Percentiles rank a stretch among this genome's conserved stretches.
Evolutionary conservation across 2,113 vertebrate genomes (phyloP).

Genomic region (Tragelaphus strepsiceros): DNA sequence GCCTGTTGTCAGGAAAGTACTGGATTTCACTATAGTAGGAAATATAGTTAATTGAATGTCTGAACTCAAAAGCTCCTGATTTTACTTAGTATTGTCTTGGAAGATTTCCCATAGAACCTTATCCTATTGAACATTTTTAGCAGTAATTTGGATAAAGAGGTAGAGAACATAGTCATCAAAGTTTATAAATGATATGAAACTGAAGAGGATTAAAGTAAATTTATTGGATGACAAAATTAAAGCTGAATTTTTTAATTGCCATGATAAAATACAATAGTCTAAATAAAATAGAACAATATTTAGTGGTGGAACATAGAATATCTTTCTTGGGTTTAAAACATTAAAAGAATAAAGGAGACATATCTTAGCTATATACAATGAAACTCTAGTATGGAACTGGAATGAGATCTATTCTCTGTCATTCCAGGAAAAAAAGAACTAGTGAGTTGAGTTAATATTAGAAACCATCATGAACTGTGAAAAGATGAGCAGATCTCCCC

Average conservation of each 20-base stretch:
- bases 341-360: not conserved
- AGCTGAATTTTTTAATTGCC: not conserved
- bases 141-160: not conserved
- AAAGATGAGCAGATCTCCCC: not conserved
- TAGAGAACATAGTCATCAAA: not conserved
- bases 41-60: not conserved
- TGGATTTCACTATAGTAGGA: not conserved
- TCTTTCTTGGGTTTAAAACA: not conserved
- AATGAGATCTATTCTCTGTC: not conserved
- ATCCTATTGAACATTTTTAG: not conserved
- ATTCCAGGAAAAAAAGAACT: constrained; percentile 8
- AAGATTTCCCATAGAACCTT: not conserved
- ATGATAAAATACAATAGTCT: not conserved
- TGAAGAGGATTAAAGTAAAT: not conserved
- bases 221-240: not conserved
- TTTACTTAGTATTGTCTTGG: not conserved
- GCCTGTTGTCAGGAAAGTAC: not conserved
- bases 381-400: not conserved
- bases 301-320: not conserved
- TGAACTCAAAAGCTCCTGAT: not conserved
- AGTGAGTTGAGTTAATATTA: not conserved
- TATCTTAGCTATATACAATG: not conserved
- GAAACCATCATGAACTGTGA: not conserved
- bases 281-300: not conserved
- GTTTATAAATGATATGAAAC: not conserved